Percentiles rank a stretch among this genome's conserved stretches.
phyloP scores from a whole-genome alignment of 2,113 vertebrate genomes.

The Amia ocellicauda region DNA sequence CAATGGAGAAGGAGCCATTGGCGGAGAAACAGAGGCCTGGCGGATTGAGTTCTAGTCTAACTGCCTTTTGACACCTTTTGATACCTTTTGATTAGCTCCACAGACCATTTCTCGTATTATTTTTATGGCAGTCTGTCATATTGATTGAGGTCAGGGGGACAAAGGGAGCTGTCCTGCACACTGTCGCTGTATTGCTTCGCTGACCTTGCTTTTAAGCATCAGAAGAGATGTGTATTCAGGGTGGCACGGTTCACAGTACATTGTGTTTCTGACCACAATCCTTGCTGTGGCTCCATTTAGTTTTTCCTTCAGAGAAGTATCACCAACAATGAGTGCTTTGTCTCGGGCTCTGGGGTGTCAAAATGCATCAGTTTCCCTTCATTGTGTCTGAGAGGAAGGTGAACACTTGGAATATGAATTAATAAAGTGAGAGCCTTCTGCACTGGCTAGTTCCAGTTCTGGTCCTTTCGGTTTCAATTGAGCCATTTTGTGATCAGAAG shows the following conservation, averaged over 20 bases:
- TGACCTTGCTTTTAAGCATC: slow-evolving; percentile 53
- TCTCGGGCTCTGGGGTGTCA: not conserved
- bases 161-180: slow-evolving; percentile 40
- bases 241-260: slow-evolving; percentile 18
- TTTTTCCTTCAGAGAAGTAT: not conserved
- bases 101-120: slow-evolving; percentile 35
- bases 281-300: too few relatives aligned
- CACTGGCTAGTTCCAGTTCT: not conserved
- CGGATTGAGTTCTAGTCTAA: slow-evolving; percentile 49
- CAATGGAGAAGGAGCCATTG: too few relatives aligned
- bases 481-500: not conserved
- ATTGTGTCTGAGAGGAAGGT: not conserved
- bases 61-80: slow-evolving; percentile 34
- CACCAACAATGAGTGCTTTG: not conserved
- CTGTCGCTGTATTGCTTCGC: slow-evolving; percentile 31
- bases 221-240: slow-evolving; percentile 41
- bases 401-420: too few relatives aligned
- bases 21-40: slow-evolving; percentile 41
- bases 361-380: not conserved
- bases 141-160: slow-evolving; percentile 54
- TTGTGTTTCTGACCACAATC: too few relatives aligned
- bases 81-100: slow-evolving; percentile 44
- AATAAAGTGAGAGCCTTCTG: too few relatives aligned
- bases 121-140: slow-evolving; percentile 38
- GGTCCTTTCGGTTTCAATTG: not conserved